phyloP scores from a whole-genome alignment of 2,797 vertebrate species.

The Muscicapa striata region DNA sequence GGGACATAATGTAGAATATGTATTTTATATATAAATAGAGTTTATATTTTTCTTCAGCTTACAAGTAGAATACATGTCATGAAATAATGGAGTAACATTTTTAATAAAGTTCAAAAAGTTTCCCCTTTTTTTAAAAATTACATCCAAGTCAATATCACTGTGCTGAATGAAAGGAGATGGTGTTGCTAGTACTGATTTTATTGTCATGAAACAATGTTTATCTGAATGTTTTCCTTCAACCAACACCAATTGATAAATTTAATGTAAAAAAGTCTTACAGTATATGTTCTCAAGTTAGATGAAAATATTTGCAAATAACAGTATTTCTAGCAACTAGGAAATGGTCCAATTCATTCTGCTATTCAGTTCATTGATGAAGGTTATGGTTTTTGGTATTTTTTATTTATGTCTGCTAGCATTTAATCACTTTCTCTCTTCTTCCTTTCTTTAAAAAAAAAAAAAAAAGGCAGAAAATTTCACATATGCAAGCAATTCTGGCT shows the following conservation, averaged over 20 bases:
- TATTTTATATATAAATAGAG: background rate
- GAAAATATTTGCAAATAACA: conserved; percentile 44
- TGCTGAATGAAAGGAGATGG: background rate
- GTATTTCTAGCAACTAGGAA: background rate
- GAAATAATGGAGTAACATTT: background rate
- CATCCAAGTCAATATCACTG: background rate
- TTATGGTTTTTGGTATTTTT: background rate
- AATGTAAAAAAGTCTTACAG: background rate
- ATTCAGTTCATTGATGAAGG: background rate
- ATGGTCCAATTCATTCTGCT: background rate
- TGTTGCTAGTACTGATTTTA: background rate
- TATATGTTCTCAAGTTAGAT: background rate
- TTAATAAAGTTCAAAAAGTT: background rate
- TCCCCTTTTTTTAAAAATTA: background rate
- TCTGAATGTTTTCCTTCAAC: background rate
- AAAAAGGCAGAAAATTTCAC: background rate
- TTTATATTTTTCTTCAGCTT: background rate
- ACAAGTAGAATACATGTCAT: background rate
- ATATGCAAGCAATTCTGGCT: background rate
- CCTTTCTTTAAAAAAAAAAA: background rate
- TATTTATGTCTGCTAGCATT: conserved; percentile 3
- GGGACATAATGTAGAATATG: background rate
- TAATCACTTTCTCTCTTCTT: background rate
- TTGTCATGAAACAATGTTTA: background rate
- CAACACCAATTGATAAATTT: background rate